Base-by-base conservation (phyloP, 2,797 vertebrate genomes). In the Hipposideros larvatus region DNA sequence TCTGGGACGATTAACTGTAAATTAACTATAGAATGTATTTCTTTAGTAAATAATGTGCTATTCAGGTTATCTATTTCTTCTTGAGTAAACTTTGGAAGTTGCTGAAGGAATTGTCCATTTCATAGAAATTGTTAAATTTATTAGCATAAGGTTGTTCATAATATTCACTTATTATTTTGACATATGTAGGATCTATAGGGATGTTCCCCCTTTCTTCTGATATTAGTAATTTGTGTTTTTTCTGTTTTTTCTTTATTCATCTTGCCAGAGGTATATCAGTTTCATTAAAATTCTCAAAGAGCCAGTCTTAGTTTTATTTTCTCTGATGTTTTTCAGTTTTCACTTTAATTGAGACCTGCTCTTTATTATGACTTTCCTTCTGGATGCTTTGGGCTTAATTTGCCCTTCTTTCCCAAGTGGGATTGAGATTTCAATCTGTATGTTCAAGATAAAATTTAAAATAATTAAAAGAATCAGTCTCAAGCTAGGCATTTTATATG, bases 21-120 rank as follows among this genome's bases (percentile, higher is more conserved):
- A 21, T 77, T n/a, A 87, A 37, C 21, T 73, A 31, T 61, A 22
- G 21, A 71, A 61, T 21, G 10, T 59, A 46, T n/a, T 59, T 63
- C 2, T 26, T 68, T 59, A 43, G 2, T 68, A n/a, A 65, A 57
- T 55, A 43, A 68, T 26, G 26, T n/a, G 51, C 75, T 26, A 79
- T 68, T 79, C 34, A 43, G 21, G 28, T 43, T 37, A 16, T 37
- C 51, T 37, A 5, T 78, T 77, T 66, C 28, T 46, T 92, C 51
- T 48, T 92, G 37, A 92, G 48, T 68, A 66, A 77, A 41, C n/a
- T 92, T 78, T 78, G 37, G 16, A 78, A 37, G 51, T 86, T 86
- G 31, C 57, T 37, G 28, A 55, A 77, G 48, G 48, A 46, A 11
- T 66, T 77, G 28, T 26, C 34, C 26, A 71, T 41, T 68, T 84